Evolutionary conservation across 2,888 invertebrate species (phyloP).

Genomic region (Drosophila parthenogenetica): DNA sequence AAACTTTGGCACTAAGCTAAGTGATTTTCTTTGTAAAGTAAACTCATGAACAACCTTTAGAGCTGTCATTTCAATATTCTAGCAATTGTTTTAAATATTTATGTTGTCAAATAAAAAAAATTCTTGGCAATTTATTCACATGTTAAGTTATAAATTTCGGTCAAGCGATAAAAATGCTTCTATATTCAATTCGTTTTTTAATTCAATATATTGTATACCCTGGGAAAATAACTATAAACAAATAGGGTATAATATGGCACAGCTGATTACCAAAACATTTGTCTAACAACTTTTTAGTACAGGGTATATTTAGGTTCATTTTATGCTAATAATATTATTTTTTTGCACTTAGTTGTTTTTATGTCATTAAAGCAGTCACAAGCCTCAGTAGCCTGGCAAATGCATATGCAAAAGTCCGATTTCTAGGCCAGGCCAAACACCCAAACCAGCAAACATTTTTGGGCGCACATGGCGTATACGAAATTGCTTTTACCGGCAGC

Average conservation of each 20-base stretch:
- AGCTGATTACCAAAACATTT: no score
- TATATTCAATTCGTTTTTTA: neutral
- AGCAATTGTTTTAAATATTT: neutral
- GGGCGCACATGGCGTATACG: conserved; percentile 47
- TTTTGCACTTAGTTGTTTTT: conserved; percentile 39
- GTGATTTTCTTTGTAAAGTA: conserved; percentile 30
- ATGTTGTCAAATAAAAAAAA: neutral
- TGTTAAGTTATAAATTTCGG: neutral
- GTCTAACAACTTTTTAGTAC: neutral
- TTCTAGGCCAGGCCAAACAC: neutral
- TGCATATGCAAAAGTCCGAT: conserved; percentile 32
- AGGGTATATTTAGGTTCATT: conserved; percentile 8
- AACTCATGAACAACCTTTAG: conserved; percentile 6
- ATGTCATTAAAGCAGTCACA: conserved; percentile 37
- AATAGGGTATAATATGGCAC: neutral
- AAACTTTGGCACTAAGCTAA: conserved; percentile 23
- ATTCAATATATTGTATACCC: conserved; percentile 2
- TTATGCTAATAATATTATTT: neutral
- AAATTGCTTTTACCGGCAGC: conserved; percentile 41
- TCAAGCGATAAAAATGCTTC: neutral
- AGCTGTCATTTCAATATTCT: neutral
- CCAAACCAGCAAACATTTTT: conserved; percentile 1
- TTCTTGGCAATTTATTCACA: neutral
- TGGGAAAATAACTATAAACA: neutral
- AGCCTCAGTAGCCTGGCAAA: conserved; percentile 45